Conservation (phyloP, 2,888 invertebrate genomes). For the Tachystola acroxantha region DNA sequence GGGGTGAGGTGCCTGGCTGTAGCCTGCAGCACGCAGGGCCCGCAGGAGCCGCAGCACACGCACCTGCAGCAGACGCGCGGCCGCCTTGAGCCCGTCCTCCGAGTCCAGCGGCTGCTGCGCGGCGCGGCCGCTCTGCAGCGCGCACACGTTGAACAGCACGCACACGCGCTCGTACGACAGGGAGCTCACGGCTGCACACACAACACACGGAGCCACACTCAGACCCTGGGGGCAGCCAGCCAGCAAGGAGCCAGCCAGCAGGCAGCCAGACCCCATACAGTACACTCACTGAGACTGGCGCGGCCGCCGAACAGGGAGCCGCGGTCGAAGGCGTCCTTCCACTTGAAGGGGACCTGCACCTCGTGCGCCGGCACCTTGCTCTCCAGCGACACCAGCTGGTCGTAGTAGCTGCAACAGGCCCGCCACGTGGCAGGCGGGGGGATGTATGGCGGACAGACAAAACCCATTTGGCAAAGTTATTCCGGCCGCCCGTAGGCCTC, state of each 20-base stretch:
- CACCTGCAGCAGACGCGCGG: constrained; percentile 95
- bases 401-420: constrained; percentile 91
- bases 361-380: constrained; percentile 96
- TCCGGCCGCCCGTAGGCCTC: no score
- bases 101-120: constrained; percentile 90
- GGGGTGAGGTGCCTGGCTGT: neutral
- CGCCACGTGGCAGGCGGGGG: no score
- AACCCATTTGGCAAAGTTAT: no score
- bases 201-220: neutral
- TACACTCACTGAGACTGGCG: constrained; percentile 90
- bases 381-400: constrained; percentile 95
- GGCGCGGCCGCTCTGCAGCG: constrained; percentile 93
- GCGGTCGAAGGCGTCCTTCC: constrained; percentile 99
- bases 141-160: constrained; percentile 97
- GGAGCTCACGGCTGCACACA: constrained; percentile 87
- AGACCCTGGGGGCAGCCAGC: neutral
- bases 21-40: neutral
- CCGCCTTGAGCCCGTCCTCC: constrained; percentile 95
- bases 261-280: no score
- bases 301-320: constrained; percentile 95
- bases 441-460: no score
- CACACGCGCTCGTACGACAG: constrained; percentile 96
- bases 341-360: constrained; percentile 97
- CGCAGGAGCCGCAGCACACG: neutral
- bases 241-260: no score